Percentiles rank a stretch among this genome's conserved stretches.
phyloP scores from a whole-genome alignment of 2,113 vertebrate species.

The Lontra canadensis region DNA sequence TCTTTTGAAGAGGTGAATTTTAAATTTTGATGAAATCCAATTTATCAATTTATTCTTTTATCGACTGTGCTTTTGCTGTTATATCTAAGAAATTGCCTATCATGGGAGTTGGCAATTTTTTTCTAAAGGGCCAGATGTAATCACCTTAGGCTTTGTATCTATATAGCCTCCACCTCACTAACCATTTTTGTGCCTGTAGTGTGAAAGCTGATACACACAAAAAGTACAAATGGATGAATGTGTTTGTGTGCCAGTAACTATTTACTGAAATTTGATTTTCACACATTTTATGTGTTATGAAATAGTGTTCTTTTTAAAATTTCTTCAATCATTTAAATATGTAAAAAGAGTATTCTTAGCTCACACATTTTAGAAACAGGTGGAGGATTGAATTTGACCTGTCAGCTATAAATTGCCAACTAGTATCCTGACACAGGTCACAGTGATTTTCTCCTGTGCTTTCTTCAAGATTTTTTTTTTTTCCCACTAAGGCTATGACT shows the following conservation, averaged over 20 bases:
- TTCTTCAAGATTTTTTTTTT: not conserved
- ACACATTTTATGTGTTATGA: not conserved
- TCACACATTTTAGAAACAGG: not conserved
- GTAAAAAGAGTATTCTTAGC: not conserved
- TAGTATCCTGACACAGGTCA: not conserved
- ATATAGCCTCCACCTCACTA: not conserved
- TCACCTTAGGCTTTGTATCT: not conserved
- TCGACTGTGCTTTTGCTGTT: not conserved
- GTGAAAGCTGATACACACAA: not conserved
- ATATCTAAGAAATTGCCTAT: not conserved
- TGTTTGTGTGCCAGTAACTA: not conserved
- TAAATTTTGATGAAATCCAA: not conserved
- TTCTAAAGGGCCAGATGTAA: not conserved
- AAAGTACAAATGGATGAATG: not conserved
- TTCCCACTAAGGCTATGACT: not conserved
- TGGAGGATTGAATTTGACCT: not conserved
- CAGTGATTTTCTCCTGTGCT: not conserved
- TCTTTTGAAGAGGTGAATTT: not conserved
- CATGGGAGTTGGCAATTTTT: not conserved
- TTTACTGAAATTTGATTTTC: not conserved
- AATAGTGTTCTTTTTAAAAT: not conserved
- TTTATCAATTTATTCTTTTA: not conserved
- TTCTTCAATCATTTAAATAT: not conserved
- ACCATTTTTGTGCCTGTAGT: not conserved
- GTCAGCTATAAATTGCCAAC: not conserved